Evolutionary conservation across 53 echinoderm and acorn worm species (phyloP), one percentile per base, ranked within the genome.

Genomic region (Patiria pectinifera): DNA sequence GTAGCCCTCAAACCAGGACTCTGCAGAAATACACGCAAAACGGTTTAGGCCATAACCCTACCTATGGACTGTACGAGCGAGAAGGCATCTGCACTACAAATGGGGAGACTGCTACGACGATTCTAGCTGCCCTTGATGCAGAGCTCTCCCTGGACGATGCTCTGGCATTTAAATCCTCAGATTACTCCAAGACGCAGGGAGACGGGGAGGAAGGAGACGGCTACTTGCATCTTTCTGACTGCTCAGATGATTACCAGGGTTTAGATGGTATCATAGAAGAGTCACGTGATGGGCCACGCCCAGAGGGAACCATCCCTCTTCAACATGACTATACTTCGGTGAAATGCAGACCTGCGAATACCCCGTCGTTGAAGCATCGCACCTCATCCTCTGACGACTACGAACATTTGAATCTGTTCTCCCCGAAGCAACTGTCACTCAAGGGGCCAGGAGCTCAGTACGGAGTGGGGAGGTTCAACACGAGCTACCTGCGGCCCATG

Each of bases 301-400:
- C 82, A 58, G 3, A 53, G 24, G 15, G 59, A 45, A 19, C 2
- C 26, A 23, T 21, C 24, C 59, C 82, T 23, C n/a, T 82, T 22
- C 82, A 82, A 46, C 82, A 82, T 59, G 60, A 53, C 82, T 82
- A 84, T 43, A 66, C 69, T 58, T 84, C 87, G 18, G 10, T 19
- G 48, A 61, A 45, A 53, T 12, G 25, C 62, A 10, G n/a, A 3
- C 14, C 59, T 23, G 23, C 60, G 10, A 78, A 48, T 2, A 47
- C 77, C 21, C 26, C 62, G 21, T 23, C 61, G 25, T 10, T 3
- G 3, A 87, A 78, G 76, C 6, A 77, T 25, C 78, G 35, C 24
- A 87, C 78, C 4, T 78, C 87, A 11, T 87, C 78, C 18, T 76
- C 87, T 19, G 78, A 77, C 43, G 87, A 78, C 78, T 87, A 87